Percentiles rank a stretch among this genome's conserved stretches.
These are phyloP conservation scores for Platysteira castanea DNA, from an alignment of 2,113 vertebrate genomes.

Conservation along the genomic window DNA sequence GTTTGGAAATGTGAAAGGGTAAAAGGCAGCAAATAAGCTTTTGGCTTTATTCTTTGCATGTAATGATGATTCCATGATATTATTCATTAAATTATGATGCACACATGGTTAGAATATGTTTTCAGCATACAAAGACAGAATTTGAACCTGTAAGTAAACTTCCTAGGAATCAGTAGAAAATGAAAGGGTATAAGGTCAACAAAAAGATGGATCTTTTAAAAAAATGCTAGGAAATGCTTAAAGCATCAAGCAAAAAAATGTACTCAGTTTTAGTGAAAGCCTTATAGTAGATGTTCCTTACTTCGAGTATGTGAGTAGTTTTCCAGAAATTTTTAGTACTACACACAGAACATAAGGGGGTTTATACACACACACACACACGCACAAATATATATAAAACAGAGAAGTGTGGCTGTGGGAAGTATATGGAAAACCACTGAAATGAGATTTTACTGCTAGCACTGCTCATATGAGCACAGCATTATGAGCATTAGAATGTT, in stretches of 20 bases:
- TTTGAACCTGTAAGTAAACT: not conserved
- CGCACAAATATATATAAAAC: not conserved
- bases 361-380: no score
- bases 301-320: not conserved
- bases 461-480: not conserved
- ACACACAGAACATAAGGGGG: rapidly evolving
- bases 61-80: not conserved
- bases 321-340: not conserved
- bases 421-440: not conserved
- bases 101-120: not conserved
- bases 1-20: not conserved
- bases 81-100: not conserved
- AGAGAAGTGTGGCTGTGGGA: not conserved
- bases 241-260: not conserved
- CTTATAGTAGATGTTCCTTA: not conserved
- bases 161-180: not conserved
- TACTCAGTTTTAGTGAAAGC: not conserved
- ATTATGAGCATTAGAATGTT: not conserved
- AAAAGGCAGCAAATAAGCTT: not conserved
- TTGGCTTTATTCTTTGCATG: not conserved
- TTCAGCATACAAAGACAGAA: not conserved
- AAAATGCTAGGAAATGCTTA: not conserved
- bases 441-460: not conserved
- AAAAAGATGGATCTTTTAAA: not conserved
- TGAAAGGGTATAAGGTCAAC: not conserved